Base-by-base conservation (phyloP, 2,888 invertebrate genomes). In the Mamestra brassicae region DNA sequence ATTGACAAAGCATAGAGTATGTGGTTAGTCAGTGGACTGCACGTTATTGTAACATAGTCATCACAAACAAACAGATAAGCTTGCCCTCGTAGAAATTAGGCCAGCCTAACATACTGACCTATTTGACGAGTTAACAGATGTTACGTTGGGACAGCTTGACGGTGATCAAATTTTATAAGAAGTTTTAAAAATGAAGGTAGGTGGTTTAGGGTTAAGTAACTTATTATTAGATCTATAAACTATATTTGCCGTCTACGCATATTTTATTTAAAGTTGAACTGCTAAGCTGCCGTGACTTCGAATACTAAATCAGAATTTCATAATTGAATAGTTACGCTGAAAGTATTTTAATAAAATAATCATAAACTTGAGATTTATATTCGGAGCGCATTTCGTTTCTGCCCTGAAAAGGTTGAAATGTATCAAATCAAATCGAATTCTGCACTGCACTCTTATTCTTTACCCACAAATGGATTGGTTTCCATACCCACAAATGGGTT, bases 291-390 rank as follows among this genome's bases (percentile, higher is more conserved):
- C 79, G 79, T 79, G 72, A 79, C 55, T 38, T 7, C 5, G 26
- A 74, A 80, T 74, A 64, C 63, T 80, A 73, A 80, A 74, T 60
- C 36, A 26, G 13, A 55, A 42, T 79, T 26, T 42, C 61, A 55
- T 55, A 55, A 55, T 55, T 42, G 26, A 61, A 60, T 71, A 55
- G 54, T 78, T 71, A 50, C 13, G 13, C 47, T 71, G 47, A 62
- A 50, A 79, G 42, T 55, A 62, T 71, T 71, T 79, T 62, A 42
- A 26, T 61, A 13, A 10, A 54, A 78, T 55, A 50, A 71, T 50
- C 79, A 45, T 73, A 58, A 60, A 73, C 42, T 55, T 79, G 26
- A 71, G 17, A 55, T 78, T 71, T 45, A 55, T 61, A 52, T 45
- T 72, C 47, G 26, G 4, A 57, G 17, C 55, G n/a, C 36, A 71